Evolutionary conservation across 2,797 vertebrate genomes (phyloP).

Genomic region (Myoxocephalus aenaeus): DNA sequence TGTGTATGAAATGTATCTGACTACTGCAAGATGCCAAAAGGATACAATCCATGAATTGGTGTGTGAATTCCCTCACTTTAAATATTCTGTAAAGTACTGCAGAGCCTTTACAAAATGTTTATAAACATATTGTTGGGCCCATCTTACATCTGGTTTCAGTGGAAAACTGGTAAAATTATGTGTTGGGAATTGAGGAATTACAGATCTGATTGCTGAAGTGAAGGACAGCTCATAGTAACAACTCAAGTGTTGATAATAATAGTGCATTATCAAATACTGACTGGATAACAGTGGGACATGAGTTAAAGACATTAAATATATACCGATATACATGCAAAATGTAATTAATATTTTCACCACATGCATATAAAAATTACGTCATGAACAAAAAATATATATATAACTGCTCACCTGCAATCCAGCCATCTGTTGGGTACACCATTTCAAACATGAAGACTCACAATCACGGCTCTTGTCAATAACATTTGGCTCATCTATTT

Average conservation of each 20-base stretch:
- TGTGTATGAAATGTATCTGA: constrained; percentile 51
- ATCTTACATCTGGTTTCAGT: constrained; percentile 37
- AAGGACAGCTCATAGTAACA: constrained; percentile 22
- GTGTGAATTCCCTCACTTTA: constrained; percentile 41
- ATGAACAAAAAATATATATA: background rate
- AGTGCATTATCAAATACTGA: constrained; percentile 34
- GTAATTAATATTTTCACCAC: constrained; percentile 40
- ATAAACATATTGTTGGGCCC: constrained; percentile 6
- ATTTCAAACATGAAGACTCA: constrained; percentile 38
- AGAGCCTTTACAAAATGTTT: constrained; percentile 45
- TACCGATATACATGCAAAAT: constrained; percentile 40
- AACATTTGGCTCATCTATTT: constrained; percentile 34
- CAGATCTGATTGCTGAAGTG: constrained; percentile 11
- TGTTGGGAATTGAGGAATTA: constrained; percentile 19
- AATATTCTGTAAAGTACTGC: constrained; percentile 52
- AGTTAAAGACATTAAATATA: constrained; percentile 36
- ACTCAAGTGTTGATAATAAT: constrained; percentile 23
- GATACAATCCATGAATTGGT: constrained; percentile 40
- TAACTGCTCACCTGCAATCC: constrained; percentile 8
- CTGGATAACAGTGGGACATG: constrained; percentile 10
- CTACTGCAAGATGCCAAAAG: constrained; percentile 33
- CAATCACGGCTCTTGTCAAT: constrained; percentile 15
- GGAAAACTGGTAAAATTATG: constrained; percentile 16
- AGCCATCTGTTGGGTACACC: constrained; percentile 21
- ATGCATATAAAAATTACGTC: constrained; percentile 33